A percentile compares a stretch with the other conserved stretches of the same genome.
Conservation (phyloP, 2,797 vertebrate species). For the Merluccius polli region DNA sequence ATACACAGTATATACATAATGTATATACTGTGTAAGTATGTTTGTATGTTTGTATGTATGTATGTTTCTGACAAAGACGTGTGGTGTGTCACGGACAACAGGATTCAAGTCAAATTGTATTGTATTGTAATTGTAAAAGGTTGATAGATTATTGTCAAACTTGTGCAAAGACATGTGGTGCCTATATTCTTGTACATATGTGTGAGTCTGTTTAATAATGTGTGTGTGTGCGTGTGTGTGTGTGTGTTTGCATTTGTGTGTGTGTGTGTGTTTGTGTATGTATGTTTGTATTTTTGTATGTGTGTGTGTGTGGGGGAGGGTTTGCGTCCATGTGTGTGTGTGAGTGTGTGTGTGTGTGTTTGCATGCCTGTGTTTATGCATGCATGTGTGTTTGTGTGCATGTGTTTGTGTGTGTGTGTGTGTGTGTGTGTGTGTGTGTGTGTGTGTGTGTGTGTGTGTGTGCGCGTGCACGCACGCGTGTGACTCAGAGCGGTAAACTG, state of each 20-base stretch:
- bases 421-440: slow-evolving; percentile 26
- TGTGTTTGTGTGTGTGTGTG: slow-evolving; percentile 18
- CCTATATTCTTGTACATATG: too few relatives aligned
- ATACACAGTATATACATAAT: too few relatives aligned
- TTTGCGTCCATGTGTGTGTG: slow-evolving; percentile 5
- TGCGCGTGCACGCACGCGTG: slow-evolving; percentile 24
- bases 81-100: too few relatives aligned
- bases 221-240: slow-evolving; percentile 23
- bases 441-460: slow-evolving; percentile 28
- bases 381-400: slow-evolving; percentile 8
- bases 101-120: too few relatives aligned
- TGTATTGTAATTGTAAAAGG: too few relatives aligned
- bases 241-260: slow-evolving; percentile 25
- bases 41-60: background rate
- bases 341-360: slow-evolving; percentile 32
- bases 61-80: too few relatives aligned
- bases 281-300: slow-evolving; percentile 18
- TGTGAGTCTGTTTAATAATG: too few relatives aligned
- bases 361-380: slow-evolving; percentile 22
- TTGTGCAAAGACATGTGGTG: too few relatives aligned
- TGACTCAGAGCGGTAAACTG: slow-evolving; percentile 60
- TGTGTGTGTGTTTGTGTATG: slow-evolving; percentile 11
- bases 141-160: too few relatives aligned
- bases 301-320: slow-evolving; percentile 26
- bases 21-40: slow-evolving; percentile 3